Evolutionary conservation across 2,797 vertebrate species (phyloP), one percentile per base, ranked within the genome.

Genomic region (Pipistrellus nathusii): DNA sequence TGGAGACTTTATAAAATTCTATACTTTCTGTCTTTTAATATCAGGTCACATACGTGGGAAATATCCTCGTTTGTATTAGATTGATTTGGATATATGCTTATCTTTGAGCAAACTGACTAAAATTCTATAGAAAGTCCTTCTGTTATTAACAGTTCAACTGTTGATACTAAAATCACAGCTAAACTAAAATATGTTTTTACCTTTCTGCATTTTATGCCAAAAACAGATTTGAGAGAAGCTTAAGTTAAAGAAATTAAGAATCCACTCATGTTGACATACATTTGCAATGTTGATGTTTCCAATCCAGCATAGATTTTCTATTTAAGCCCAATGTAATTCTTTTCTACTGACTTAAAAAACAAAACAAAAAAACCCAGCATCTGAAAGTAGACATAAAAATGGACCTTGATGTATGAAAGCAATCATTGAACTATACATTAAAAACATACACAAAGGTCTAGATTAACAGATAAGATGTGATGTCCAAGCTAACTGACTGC

Each of bases 171-270:
- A n/a, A 81, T 59, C 27, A 81, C 11, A 48, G 59, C 46, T 85
- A 71, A 87, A 76, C 78, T 88, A 82, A 85, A 20, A 88, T 81
- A 20, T 73, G 41, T 13, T 76, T 80, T 35, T 92, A n/a, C 11
- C 25, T 90, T 92, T 94, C 55, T 85, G 27, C 27, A 69, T 53
- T 82, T 72, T 77, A 59, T 82, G 83, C 68, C 62, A 55, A 92
- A 86, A 84, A 11, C 38, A 92, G 5, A 94, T 3, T 90, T 90
- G 44, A 85, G 35, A 87, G 78, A 90, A 10, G 35, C 20, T 90
- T 73, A 25, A 46, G 17, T 46, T 87, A 13, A 92, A 44, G 11
- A 96, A 85, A 85, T 62, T 92, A 90, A 81, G 92, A 92, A 90
- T 18, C 17, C 59, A 10, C 72, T 81, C 17, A 38, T 85, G 41